These are phyloP conservation scores for Cygnus atratus DNA, from an alignment of 2,113 vertebrate species.

Conservation along the genomic window DNA sequence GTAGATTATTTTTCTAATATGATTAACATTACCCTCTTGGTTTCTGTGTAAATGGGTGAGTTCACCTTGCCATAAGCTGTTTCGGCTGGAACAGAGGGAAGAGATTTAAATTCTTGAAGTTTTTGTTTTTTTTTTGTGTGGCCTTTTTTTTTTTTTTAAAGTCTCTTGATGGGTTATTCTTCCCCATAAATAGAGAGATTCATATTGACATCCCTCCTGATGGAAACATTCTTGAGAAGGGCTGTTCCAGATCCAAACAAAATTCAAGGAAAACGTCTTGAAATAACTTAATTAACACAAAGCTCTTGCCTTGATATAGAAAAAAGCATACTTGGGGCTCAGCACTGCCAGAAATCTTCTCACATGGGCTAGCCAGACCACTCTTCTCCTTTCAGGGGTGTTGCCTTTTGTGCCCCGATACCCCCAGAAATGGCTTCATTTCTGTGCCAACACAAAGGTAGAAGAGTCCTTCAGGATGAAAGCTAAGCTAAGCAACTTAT, in stretches of 20 bases:
- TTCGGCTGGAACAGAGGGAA: slow-evolving; percentile 19
- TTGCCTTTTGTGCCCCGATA: neutral
- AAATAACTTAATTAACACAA: neutral
- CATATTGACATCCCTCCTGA: neutral
- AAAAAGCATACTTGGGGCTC: rapidly evolving
- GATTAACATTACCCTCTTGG: slow-evolving; percentile 28
- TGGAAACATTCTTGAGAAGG: neutral
- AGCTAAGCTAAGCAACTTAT: slow-evolving; percentile 47
- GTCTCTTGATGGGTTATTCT: neutral
- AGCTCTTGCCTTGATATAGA: neutral
- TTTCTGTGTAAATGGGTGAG: slow-evolving; percentile 25
- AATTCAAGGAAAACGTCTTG: neutral
- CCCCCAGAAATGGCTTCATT: neutral
- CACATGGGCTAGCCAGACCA: neutral
- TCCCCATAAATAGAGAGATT: neutral
- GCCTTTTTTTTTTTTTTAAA: neutral
- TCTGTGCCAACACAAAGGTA: neutral
- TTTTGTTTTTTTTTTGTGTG: neutral
- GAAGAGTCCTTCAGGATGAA: slow-evolving; percentile 31
- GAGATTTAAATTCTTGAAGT: neutral
- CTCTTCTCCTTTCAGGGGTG: neutral
- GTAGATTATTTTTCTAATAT: slow-evolving; percentile 53
- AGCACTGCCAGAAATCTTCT: neutral
- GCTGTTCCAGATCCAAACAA: neutral
- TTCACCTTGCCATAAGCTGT: slow-evolving; percentile 36